phyloP scores from a whole-genome alignment of 2,797 vertebrate genomes.

The Lycodopsis pacificus region DNA sequence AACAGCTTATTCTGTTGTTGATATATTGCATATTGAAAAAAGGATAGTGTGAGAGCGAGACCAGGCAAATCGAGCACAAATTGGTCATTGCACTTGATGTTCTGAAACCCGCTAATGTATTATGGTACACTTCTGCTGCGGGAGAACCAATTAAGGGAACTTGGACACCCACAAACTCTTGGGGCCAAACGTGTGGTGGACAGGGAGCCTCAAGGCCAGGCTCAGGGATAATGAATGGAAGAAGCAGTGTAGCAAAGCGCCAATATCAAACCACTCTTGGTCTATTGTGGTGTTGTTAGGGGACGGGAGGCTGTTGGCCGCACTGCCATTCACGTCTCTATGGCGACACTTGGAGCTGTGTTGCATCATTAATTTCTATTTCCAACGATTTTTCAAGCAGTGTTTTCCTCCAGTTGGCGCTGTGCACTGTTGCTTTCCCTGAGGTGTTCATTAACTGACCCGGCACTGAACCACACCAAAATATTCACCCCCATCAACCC shows the following conservation, averaged over 20 bases:
- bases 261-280: constrained; percentile 41
- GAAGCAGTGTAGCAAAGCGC: constrained; percentile 43
- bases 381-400: constrained; percentile 45
- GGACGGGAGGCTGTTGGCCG: constrained; percentile 32
- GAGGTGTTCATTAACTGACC: constrained; percentile 74
- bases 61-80: constrained; percentile 71
- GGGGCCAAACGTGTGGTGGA: constrained; percentile 50
- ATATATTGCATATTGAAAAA: constrained; percentile 64
- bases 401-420: constrained; percentile 30
- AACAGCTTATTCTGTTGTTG: constrained; percentile 44
- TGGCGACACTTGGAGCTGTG: constrained; percentile 38
- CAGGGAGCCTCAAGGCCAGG: constrained; percentile 39
- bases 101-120: constrained; percentile 60
- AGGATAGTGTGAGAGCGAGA: constrained; percentile 29
- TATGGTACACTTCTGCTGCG: constrained; percentile 54
- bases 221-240: constrained; percentile 67
- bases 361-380: constrained; percentile 74
- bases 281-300: constrained; percentile 47
- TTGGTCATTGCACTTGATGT: constrained; percentile 74
- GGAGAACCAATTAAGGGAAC: constrained; percentile 77
- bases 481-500: constrained; percentile 55
- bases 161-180: constrained; percentile 62
- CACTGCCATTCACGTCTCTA: constrained; percentile 43
- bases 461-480: constrained; percentile 57
- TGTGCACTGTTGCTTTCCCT: constrained; percentile 42